These are phyloP conservation scores for Drosophila melanica DNA, from an alignment of 1,140 invertebrate genomes.

Conservation along the genomic window DNA sequence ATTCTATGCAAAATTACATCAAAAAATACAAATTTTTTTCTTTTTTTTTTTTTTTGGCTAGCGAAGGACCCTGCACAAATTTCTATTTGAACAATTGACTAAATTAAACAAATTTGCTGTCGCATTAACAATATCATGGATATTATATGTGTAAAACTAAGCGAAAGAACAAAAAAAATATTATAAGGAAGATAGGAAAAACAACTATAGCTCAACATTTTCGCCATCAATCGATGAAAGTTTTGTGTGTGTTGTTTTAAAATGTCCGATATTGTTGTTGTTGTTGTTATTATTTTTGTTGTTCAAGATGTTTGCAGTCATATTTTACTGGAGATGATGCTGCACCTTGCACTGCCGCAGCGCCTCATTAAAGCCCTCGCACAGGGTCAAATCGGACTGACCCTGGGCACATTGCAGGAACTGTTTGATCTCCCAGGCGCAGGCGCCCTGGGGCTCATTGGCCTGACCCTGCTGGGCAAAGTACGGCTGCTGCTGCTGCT, in stretches of 20 bases:
- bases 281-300: conserved; percentile 13
- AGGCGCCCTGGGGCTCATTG: conserved; percentile 88
- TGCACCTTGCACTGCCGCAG: conserved; percentile 93
- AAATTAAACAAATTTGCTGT: conserved; percentile 63
- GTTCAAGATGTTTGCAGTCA: conserved; percentile 1
- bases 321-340: conserved; percentile 72
- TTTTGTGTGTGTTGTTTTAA: conserved; percentile 1
- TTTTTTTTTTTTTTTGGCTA: conserved; percentile 23
- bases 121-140: conserved; percentile 51
- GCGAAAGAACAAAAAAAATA: conserved; percentile 27
- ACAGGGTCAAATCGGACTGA: conserved; percentile 92
- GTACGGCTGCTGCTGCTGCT: conserved; percentile 78
- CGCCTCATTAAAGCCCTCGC: conserved; percentile 97
- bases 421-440: conserved; percentile 95
- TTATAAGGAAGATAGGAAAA: conserved; percentile 5
- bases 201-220: conserved; percentile 49
- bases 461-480: conserved; percentile 78
- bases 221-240: conserved; percentile 31
- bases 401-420: conserved; percentile 94
- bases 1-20: conserved; percentile 32
- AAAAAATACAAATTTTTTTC: conserved; percentile 13
- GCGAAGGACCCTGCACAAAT: conserved; percentile 16
- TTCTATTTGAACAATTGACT: conserved; percentile 73
- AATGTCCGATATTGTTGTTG: conserved; percentile 8
- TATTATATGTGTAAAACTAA: conserved; percentile 59